Evolutionary conservation across 2,113 vertebrate species (phyloP), one percentile per base, ranked within the genome.

Genomic region (Thamnophis sirtalis): DNA sequence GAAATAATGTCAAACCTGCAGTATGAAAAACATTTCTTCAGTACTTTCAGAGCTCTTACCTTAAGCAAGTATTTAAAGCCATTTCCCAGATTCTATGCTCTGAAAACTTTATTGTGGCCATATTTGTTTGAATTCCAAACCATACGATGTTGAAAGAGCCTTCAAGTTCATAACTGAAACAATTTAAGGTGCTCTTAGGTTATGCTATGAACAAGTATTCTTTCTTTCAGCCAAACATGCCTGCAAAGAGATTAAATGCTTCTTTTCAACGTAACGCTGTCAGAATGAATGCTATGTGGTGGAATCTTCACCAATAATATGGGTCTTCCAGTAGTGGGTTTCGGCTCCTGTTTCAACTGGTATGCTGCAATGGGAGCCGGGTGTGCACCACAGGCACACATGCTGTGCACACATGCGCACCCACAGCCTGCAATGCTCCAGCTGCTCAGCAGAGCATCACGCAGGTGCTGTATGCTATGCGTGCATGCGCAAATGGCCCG

Each of bases 61-160:
- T 89, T 68, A 33, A 17, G n/a, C 48, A 85, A 58, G 28, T 7
- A 33, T 55, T 9, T 9, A 6, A 56, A 89, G 33, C 48, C 87
- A 93, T 54, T 48, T 63, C 84, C 17, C 84, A 48, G 53, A 53
- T 73, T 53, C 28, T 48, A 4, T 48, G 49, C 49, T 88, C n/a
- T 88, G 89, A 49, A 88, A 88, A 53, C 86, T 60, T 53, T 93
- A 43, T 13, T 63, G 24, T 38, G 5, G 38, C 28, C 60, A 80
- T 43, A 51, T 55, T 48, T 80, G 33, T 49, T 53, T 13, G 51
- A 38, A 53, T 33, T 88, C 6, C 68, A 93, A 28, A 43, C 48
- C 91, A 33, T 93, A 88, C 90, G 92, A 53, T 91, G 85, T 94
- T 15, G 43, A 89, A n/a, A 63, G 26, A 88, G 48, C 28, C 21